Base-by-base conservation (phyloP, 2,888 invertebrate genomes). In the Stenchaetothrips biformis region DNA sequence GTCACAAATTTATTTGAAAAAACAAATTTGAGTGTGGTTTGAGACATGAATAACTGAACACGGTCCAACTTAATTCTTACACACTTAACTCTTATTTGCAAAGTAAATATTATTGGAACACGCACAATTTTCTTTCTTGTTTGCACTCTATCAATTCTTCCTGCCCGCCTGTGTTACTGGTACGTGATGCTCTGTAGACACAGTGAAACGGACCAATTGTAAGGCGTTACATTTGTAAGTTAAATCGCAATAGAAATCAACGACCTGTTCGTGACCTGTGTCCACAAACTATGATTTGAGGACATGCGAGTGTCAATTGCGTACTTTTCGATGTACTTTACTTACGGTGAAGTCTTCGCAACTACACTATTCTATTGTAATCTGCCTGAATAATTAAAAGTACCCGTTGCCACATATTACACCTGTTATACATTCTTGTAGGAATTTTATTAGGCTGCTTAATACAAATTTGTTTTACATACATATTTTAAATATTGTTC, bases 401-500 rank as follows among this genome's bases (percentile, higher is more conserved):
- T 74, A 21, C 25, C 67, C 21, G 67, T 25, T 74, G 11, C 7
- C 67, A 74, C 67, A 25, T 74, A 74, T 21, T 74, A 74, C 21
- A 25, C 25, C 21, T 74, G 67, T 74, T 74, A 74, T 21, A 74
- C 21, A 25, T 74, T 74, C 25, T 25, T 74, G 67, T 74, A 74
- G 67, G 11, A 21, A 25, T 74, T 74, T 18, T 74, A 74, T 74
- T 74, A 74, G 67, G 9, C 25, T 25, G 67, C 67, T 74, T 74
- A 74, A 21, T 74, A 74, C 67, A 74, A 25, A 74, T 74, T 74
- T 74, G 67, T 74, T 74, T 74, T 11, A 25, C 67, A 74, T 74
- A 74, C 67, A 74, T 74, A 74, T 74, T 74, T 74, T 74, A 74
- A 74, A 74, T 21, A 25, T 74, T 74, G 67, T 74, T 74, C 67